phyloP scores from a whole-genome alignment of 1,140 invertebrate genomes.

The Whitmania pigra region DNA sequence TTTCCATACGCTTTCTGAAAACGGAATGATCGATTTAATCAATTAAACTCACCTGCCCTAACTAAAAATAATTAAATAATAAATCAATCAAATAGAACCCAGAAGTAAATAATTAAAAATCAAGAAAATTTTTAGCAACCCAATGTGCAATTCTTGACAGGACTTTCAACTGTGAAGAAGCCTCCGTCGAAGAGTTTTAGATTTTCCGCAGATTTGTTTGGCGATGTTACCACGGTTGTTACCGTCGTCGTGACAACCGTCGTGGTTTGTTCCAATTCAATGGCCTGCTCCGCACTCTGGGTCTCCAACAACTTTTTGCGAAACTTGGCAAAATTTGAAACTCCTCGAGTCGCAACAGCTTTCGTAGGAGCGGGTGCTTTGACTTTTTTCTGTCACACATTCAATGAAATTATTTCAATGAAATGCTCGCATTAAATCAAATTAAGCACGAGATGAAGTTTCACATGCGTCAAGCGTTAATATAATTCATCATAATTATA shows the following conservation, averaged over 20 bases:
- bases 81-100: too few relatives aligned
- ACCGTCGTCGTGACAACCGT: background rate
- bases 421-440: too few relatives aligned
- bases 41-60: too few relatives aligned
- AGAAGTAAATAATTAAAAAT: too few relatives aligned
- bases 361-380: background rate
- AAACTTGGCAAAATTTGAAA: conserved; percentile 39
- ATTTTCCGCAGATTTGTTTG: background rate
- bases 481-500: too few relatives aligned
- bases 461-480: too few relatives aligned
- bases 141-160: conserved; percentile 23
- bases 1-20: too few relatives aligned
- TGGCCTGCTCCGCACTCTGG: conserved; percentile 2
- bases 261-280: background rate
- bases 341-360: background rate
- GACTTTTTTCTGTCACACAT: background rate
- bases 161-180: conserved; percentile 38
- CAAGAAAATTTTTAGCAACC: too few relatives aligned
- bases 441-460: too few relatives aligned
- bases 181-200: conserved; percentile 37
- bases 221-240: background rate
- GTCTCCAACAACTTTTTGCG: conserved; percentile 33
- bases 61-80: too few relatives aligned
- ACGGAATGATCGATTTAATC: too few relatives aligned
- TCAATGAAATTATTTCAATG: too few relatives aligned